Conservation (phyloP, 2,797 vertebrate genomes). For the Sorex maritimensis region DNA sequence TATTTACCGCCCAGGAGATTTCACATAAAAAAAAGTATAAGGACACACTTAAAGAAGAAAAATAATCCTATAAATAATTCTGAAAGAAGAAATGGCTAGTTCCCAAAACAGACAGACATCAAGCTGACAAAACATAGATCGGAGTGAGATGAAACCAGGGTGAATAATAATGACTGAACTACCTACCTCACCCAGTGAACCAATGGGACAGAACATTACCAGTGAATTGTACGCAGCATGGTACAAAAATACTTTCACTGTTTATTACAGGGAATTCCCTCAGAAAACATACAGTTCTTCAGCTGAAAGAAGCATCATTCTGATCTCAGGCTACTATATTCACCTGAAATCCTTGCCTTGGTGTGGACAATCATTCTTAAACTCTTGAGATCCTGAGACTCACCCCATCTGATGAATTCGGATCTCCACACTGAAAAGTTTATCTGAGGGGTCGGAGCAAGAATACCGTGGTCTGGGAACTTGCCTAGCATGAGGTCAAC, state of each 20-base stretch:
- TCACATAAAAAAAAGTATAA: constrained; percentile 28
- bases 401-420: not conserved
- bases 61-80: not conserved
- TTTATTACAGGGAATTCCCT: not conserved
- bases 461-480: too few species aligned
- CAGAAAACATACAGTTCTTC: not conserved
- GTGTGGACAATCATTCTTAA: not conserved
- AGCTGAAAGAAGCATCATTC: not conserved
- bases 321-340: not conserved
- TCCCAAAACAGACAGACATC: not conserved
- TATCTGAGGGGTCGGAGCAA: not conserved
- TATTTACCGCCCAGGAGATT: not conserved
- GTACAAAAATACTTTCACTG: not conserved
- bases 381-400: not conserved
- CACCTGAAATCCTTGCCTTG: not conserved
- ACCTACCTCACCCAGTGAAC: not conserved
- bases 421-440: not conserved
- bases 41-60: not conserved
- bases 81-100: not conserved
- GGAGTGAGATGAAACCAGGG: not conserved
- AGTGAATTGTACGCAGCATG: not conserved
- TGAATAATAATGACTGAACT: not conserved
- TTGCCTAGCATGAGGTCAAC: too few species aligned
- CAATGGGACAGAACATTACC: not conserved
- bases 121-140: not conserved